These are phyloP conservation scores for Sebastes aleutianus DNA, from an alignment of 2,797 vertebrate species.

Conservation along the genomic window DNA sequence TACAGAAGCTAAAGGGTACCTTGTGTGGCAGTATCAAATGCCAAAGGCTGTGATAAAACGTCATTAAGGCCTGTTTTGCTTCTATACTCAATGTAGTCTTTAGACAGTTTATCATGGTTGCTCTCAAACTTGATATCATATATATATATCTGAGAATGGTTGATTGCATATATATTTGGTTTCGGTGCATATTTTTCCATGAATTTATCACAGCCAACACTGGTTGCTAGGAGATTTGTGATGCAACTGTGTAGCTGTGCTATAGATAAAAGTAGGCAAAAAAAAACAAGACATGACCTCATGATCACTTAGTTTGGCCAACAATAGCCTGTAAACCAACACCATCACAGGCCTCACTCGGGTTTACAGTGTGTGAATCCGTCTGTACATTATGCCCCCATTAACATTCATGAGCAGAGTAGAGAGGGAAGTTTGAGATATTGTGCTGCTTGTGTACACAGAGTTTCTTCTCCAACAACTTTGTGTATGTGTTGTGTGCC, in stretches of 20 bases:
- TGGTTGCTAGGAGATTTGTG: constrained; percentile 2
- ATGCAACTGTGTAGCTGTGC: neutral
- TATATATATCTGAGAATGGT: neutral
- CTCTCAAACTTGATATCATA: neutral
- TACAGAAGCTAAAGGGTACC: too few relatives aligned
- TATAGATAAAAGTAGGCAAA: neutral
- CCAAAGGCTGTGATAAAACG: too few relatives aligned
- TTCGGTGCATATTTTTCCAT: neutral
- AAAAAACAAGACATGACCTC: neutral
- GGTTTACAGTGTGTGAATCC: constrained; percentile 26
- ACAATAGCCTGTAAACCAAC: constrained; percentile 11
- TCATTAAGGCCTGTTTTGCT: neutral
- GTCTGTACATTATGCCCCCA: constrained; percentile 36
- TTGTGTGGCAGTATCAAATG: too few relatives aligned
- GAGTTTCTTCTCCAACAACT: constrained; percentile 50
- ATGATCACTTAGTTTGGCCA: constrained; percentile 24
- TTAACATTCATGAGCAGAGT: constrained; percentile 70
- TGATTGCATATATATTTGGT: neutral
- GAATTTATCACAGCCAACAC: neutral
- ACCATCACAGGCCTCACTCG: neutral
- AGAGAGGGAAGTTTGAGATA: constrained; percentile 63
- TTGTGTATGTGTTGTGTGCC: constrained; percentile 57
- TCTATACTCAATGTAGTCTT: neutral
- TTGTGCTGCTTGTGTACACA: constrained; percentile 55
- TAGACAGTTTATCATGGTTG: neutral